Base-by-base conservation (phyloP, 2,888 invertebrate species). In the Platycheirus rosarum region DNA sequence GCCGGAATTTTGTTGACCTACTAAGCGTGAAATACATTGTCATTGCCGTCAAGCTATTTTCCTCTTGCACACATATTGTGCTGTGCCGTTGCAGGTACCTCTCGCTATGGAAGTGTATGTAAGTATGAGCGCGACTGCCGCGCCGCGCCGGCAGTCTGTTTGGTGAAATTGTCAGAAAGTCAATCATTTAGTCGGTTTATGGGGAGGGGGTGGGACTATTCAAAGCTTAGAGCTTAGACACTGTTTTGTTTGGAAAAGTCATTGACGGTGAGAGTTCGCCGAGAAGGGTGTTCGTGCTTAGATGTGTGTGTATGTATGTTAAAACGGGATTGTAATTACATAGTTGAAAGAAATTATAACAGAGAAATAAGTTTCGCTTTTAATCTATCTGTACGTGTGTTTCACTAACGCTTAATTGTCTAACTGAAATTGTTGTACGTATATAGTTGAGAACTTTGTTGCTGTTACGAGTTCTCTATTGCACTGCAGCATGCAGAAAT, bases 1-100 rank as follows among this genome's bases (percentile, higher is more conserved):
- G 89, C 90, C 90, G 90, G 90, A 90, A 90, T 90, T 89, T 89
- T 89, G 88, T 89, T 90, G 90, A 90, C 90, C 90, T 90, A 90
- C 90, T 90, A 90, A 89, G 87, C 85, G 82, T 76, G 84, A 85
- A 85, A 86, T 85, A 88, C 88, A 89, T 88, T 89, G 89, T 89
- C 89, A 89, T 89, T 89, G 89, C 89, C 89, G 89, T 87, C 87
- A 86, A 88, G 88, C 86, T 85, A 82, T 85, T 78, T 85, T 82
- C 75, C 76, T 71, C 71, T 53, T 66, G 44, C 76, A 37, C 51
- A 73, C 51, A 66, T 42, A 65, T 23, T 35, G 40, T 68, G 29
- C 6, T 4, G 23, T 4, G 8, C 14, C 9, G 63, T 14, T 57
- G 57, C 70, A 76, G 66, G 80, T 76, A 62, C 46, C 46, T 32